Percentiles rank a stretch among this genome's conserved stretches.
Conservation (phyloP, 2,113 vertebrate species). For the Garra rufa region DNA sequence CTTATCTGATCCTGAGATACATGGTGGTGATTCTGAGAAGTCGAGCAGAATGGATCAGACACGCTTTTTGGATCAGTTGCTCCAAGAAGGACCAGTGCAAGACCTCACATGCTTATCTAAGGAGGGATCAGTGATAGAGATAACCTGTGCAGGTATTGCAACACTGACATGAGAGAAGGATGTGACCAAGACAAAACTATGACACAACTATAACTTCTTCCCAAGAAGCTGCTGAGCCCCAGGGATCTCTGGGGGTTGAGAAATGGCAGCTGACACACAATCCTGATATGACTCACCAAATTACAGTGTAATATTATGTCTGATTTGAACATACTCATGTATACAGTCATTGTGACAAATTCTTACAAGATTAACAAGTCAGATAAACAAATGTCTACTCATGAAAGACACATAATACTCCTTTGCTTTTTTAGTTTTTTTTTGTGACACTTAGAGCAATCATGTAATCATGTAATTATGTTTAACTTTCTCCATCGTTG, state of each 20-base stretch:
- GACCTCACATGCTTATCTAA: constrained; percentile 44
- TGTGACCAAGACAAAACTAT: constrained; percentile 17
- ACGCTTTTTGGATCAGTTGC: neutral
- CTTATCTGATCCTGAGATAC: constrained; percentile 46
- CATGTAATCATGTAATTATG: neutral
- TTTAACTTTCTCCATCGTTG: neutral
- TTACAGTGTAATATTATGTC: constrained; percentile 9
- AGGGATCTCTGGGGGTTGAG: constrained; percentile 18
- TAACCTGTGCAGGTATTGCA: constrained; percentile 45
- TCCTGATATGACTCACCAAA: constrained; percentile 30
- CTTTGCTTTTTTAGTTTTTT: neutral
- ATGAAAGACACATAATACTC: constrained; percentile 20
- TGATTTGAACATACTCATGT: constrained; percentile 2
- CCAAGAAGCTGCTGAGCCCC: neutral
- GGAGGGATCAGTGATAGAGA: constrained; percentile 45
- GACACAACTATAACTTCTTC: constrained; percentile 31
- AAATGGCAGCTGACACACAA: constrained; percentile 22
- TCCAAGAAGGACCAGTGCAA: neutral
- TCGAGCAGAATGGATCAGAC: constrained; percentile 7
- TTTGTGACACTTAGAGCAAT: neutral
- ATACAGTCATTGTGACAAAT: constrained; percentile 19
- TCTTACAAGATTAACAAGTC: neutral
- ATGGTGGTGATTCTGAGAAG: constrained; percentile 8
- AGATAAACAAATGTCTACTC: neutral
- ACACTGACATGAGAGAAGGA: constrained; percentile 32